A percentile compares a stretch with the other conserved stretches of the same genome.
phyloP scores from a whole-genome alignment of 2,888 invertebrate species.

The Tholera decimalis region DNA sequence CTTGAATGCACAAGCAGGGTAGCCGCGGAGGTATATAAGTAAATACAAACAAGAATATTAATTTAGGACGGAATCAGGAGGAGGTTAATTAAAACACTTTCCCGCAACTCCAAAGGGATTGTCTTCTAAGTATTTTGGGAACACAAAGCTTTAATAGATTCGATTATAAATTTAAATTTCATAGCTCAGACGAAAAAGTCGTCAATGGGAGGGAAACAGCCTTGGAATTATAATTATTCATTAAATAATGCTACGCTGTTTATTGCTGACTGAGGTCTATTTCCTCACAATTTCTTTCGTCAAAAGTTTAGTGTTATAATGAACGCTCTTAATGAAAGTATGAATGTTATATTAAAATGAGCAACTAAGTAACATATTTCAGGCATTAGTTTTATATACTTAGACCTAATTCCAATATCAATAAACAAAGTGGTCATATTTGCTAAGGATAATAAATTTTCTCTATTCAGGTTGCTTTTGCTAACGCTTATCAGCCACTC shows the following conservation, averaged over 20 bases:
- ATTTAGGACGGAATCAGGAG: conserved; percentile 37
- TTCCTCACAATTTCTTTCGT: background rate
- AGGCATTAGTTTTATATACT: conserved; percentile 11
- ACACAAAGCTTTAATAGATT: conserved; percentile 65
- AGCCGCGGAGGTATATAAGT: conserved; percentile 19
- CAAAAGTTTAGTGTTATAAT: conserved; percentile 2
- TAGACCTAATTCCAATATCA: conserved; percentile 7
- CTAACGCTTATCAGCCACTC: conserved; percentile 13
- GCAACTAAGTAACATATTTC: no score
- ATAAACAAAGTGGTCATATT: conserved; percentile 23
- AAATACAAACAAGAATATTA: conserved; percentile 57
- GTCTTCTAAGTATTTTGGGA: conserved; percentile 60
- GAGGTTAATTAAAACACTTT: conserved; percentile 63
- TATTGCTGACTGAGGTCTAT: conserved; percentile 6
- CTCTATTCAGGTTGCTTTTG: background rate
- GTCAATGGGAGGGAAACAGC: conserved; percentile 42
- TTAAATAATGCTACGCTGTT: conserved; percentile 5
- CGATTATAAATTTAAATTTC: conserved; percentile 69
- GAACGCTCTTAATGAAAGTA: background rate
- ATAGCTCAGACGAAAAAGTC: conserved; percentile 62
- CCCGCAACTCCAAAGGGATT: conserved; percentile 53
- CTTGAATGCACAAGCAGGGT: conserved; percentile 1
- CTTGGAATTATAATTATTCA: conserved; percentile 31
- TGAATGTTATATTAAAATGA: background rate
- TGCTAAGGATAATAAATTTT: conserved; percentile 1